phyloP scores from a whole-genome alignment of 2,888 invertebrate genomes.

The Omphaloscelis lunosa region DNA sequence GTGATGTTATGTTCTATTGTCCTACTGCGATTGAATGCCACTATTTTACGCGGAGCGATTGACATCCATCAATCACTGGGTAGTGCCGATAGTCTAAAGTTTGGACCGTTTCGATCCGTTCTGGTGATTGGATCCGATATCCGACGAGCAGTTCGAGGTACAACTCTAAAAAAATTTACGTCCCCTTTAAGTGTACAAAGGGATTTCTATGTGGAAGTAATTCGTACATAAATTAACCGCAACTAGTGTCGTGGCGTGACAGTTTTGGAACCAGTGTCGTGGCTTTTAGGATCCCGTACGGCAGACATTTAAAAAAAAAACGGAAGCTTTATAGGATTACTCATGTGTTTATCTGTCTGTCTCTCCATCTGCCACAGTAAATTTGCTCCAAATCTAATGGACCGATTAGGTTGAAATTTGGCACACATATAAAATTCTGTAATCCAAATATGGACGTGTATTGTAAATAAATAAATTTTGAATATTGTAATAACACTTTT shows the following conservation, averaged over 20 bases:
- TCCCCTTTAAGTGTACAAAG: conserved; percentile 2
- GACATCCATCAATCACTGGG: not conserved
- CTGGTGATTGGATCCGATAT: not conserved
- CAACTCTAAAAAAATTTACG: not conserved
- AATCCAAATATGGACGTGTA: too few species aligned
- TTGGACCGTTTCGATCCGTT: not conserved
- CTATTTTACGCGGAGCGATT: not conserved
- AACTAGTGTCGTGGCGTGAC: too few species aligned
- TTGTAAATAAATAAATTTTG: too few species aligned
- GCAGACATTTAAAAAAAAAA: too few species aligned
- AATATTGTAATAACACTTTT: too few species aligned
- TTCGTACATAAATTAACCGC: not conserved
- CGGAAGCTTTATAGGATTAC: too few species aligned
- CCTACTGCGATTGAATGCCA: not conserved
- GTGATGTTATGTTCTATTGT: not conserved
- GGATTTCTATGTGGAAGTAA: not conserved
- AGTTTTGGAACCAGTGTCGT: not conserved
- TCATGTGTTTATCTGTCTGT: too few species aligned
- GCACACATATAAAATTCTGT: too few species aligned
- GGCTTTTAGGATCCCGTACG: too few species aligned
- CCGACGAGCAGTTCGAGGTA: not conserved
- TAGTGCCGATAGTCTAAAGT: not conserved
- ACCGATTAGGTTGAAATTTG: too few species aligned
- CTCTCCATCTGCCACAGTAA: too few species aligned
- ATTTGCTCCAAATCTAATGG: too few species aligned